A percentile compares a stretch with the other conserved stretches of the same genome.
phyloP scores from a whole-genome alignment of 2,797 vertebrate genomes.

The Bufotes viridis region DNA sequence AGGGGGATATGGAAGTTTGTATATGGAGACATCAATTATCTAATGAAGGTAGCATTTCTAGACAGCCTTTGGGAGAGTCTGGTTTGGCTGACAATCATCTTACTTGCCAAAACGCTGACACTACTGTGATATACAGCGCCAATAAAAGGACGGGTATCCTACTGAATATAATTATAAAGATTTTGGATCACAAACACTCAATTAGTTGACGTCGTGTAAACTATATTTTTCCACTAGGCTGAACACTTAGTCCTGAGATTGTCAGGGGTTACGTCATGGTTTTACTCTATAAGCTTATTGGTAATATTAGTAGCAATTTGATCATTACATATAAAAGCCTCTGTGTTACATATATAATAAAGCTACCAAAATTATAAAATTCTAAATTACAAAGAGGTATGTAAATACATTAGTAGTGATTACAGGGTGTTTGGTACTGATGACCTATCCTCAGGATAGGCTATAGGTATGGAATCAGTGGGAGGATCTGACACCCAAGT shows the following conservation, averaged over 20 bases:
- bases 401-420: no score
- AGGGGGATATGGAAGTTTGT: conserved; percentile 43
- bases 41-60: conserved; percentile 44
- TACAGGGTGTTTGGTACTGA: no score
- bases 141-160: conserved; percentile 30
- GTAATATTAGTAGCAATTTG: background rate
- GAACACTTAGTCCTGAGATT: background rate
- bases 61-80: conserved; percentile 53
- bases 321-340: background rate
- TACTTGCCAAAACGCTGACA: conserved; percentile 47
- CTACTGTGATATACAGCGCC: conserved; percentile 19
- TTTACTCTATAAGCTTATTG: background rate
- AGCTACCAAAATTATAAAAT: background rate
- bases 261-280: background rate
- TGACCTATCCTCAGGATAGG: no score
- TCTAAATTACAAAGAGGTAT: background rate
- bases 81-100: conserved; percentile 36
- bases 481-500: no score
- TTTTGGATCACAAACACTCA: conserved; percentile 24
- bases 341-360: background rate
- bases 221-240: conserved; percentile 16
- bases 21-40: conserved; percentile 51
- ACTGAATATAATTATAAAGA: conserved; percentile 45
- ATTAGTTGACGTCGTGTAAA: conserved; percentile 14
- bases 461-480: no score